A percentile compares a stretch with the other conserved stretches of the same genome.
Evolutionary conservation across 2,888 invertebrate genomes (phyloP).

Genomic region (Sepiola atlantica): DNA sequence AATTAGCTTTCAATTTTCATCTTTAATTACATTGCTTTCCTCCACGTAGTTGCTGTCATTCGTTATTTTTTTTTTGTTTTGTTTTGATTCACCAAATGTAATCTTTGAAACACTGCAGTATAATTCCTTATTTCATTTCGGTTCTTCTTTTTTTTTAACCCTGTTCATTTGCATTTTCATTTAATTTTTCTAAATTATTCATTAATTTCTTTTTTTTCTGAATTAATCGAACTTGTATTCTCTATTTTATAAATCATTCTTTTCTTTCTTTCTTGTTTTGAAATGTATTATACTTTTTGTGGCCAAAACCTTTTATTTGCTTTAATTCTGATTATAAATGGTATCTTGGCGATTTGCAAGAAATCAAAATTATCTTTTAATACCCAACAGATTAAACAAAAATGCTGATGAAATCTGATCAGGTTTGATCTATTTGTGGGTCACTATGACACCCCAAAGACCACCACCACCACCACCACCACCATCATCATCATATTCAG

Average conservation of each 20-base stretch:
- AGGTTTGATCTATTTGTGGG: neutral
- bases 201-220: neutral
- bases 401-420: neutral
- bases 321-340: neutral
- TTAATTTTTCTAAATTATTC: constrained; percentile 23
- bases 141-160: neutral
- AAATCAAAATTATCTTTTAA: neutral
- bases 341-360: neutral
- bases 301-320: neutral
- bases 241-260: neutral
- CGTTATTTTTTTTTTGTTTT: neutral
- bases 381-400: neutral
- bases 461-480: too few relatives aligned
- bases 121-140: neutral
- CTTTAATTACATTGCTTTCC: neutral
- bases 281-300: neutral
- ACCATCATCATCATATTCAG: too few relatives aligned
- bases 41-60: neutral
- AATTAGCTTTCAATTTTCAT: neutral
- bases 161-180: neutral
- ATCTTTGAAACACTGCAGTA: constrained; percentile 19
- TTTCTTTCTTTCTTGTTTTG: neutral
- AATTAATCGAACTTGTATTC: neutral
- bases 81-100: neutral
- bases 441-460: neutral